Evolutionary conservation across 2,888 invertebrate species (phyloP).

Genomic region (Glaucopsyche alexis): DNA sequence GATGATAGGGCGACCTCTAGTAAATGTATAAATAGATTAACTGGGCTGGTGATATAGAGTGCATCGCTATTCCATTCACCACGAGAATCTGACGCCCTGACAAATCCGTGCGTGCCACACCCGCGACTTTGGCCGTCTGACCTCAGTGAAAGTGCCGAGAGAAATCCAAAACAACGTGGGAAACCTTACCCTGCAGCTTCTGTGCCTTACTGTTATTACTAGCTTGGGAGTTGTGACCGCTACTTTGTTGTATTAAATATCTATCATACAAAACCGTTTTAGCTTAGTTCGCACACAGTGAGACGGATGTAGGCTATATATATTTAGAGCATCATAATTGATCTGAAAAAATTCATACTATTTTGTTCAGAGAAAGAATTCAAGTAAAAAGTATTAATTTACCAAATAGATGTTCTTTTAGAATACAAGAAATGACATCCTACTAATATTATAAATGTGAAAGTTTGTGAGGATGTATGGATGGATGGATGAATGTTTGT

Average conservation of each 20-base stretch:
- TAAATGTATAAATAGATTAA: neutral
- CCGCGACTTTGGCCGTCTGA: slow-evolving; percentile 21
- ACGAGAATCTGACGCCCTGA: no score
- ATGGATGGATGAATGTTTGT: no score
- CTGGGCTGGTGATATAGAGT: slow-evolving; percentile 6
- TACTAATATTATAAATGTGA: no score
- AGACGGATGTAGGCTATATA: no score
- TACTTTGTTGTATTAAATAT: neutral
- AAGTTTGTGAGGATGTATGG: no score
- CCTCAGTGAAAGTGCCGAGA: slow-evolving; percentile 24
- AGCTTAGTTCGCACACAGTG: neutral
- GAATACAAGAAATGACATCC: no score
- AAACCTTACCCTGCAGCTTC: neutral
- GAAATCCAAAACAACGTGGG: slow-evolving; percentile 25
- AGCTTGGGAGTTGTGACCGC: neutral
- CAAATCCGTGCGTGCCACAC: neutral
- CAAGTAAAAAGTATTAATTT: no score
- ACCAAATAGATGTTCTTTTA: no score
- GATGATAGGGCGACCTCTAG: no score
- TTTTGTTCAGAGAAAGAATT: no score
- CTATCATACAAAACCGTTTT: neutral
- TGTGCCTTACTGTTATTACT: neutral
- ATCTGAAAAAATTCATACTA: no score
- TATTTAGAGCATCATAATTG: no score
- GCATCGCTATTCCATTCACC: neutral